Base-by-base conservation (phyloP, 1,140 invertebrate genomes). In the Zaprionus inermis region DNA sequence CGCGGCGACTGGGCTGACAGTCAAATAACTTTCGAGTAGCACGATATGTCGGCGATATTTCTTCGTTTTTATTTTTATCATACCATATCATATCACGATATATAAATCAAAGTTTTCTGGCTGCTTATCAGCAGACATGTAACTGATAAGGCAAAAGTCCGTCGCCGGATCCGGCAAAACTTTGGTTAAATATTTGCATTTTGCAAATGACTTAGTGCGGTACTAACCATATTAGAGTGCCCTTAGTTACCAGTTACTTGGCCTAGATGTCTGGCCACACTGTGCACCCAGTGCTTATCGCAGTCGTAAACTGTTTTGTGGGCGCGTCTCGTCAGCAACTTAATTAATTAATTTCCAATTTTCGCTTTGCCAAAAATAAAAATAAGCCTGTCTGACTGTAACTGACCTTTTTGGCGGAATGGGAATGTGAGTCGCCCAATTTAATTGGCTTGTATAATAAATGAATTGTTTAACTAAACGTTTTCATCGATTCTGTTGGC, bases 391-490 rank as follows among this genome's bases (percentile, higher is more conserved):
- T 41, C 14, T n/a, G 51, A n/a, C 64, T 55, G 76, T 52, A 34
- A 49, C 58, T 74, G 64, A 66, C 74, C 75, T 73, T 81, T 88
- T 88, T 76, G 79, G 76, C 76, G 60, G 73, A 76, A 59, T 24
- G 80, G 68, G 55, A 85, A 76, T 85, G 76, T 71, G 65, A 75
- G 65, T 67, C 71, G 71, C 61, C 76, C 72, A 69, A 80, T 88
- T 88, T 86, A 73, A 86, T 88, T 82, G 82, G 69, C 83, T 76
- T 58, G 75, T 77, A 83, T 79, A 88, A 76, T 88, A 68, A 83
- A 82, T 82, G 7, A 44, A 77, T 82, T 61, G 68, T 78, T 76
- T 64, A 71, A 59, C 16, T 81, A 68, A 78, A 85, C 70, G 67
- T 51, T 38, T 22, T 18, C 18, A 49, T 38, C 54, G 38, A 36